Evolutionary conservation across 1,140 invertebrate species (phyloP).

Genomic region (Sycophila sp.): DNA sequence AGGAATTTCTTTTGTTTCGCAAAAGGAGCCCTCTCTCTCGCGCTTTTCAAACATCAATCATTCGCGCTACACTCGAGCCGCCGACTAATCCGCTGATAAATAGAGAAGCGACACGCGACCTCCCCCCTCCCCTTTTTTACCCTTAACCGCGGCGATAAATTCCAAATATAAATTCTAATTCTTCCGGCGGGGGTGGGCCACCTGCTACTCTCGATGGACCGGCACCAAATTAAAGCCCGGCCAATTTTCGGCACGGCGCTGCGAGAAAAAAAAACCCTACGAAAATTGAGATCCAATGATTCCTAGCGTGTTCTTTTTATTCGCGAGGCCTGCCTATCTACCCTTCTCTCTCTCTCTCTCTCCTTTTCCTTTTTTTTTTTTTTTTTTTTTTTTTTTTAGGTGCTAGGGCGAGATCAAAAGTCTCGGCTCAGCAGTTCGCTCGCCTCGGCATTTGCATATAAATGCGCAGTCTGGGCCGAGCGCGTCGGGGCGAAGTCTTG

Average conservation of each 20-base stretch:
- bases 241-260: neutral
- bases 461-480: constrained; percentile 12
- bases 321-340: neutral
- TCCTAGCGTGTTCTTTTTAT: neutral
- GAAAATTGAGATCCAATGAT: constrained; percentile 9
- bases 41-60: no score
- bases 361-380: no score
- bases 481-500: neutral
- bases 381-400: no score
- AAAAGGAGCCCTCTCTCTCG: no score
- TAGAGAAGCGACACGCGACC: no score
- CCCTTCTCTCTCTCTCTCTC: neutral
- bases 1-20: no score
- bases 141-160: no score
- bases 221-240: neutral
- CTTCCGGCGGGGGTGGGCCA: no score
- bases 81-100: no score
- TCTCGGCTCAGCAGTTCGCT: constrained; percentile 3
- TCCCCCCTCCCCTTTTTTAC: no score
- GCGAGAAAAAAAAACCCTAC: neutral
- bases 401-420: constrained; percentile 15
- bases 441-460: constrained; percentile 34
- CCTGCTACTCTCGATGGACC: neutral
- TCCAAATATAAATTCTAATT: no score
- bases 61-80: no score